phyloP scores from a whole-genome alignment of 2,113 vertebrate species.

The Piaya cayana region DNA sequence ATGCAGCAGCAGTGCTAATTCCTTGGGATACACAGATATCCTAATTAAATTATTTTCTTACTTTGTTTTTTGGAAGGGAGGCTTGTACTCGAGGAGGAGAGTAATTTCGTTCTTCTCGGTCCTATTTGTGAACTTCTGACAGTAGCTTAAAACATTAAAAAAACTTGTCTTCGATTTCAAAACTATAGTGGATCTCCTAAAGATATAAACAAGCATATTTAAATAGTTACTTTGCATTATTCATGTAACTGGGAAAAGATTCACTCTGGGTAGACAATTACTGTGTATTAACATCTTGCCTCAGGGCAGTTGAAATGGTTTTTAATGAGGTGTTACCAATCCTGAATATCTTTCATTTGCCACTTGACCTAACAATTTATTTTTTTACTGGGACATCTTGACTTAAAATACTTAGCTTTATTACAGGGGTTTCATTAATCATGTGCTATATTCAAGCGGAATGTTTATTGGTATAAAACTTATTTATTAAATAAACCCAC shows the following conservation, averaged over 20 bases:
- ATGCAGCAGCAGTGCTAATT: slow-evolving; percentile 17
- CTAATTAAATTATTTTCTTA: slow-evolving; percentile 14
- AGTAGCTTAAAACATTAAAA: not conserved
- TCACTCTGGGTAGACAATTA: slow-evolving; percentile 63
- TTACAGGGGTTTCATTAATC: slow-evolving; percentile 11
- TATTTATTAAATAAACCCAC: not conserved
- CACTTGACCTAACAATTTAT: slow-evolving; percentile 62
- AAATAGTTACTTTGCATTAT: slow-evolving; percentile 63
- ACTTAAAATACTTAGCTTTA: slow-evolving; percentile 22
- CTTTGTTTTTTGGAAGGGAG: not conserved
- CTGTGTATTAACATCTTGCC: slow-evolving; percentile 68
- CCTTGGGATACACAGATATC: not conserved
- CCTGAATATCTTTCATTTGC: slow-evolving; percentile 62
- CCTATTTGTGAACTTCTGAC: slow-evolving; percentile 9
- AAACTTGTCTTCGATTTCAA: slow-evolving; percentile 8
- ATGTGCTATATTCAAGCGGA: not conserved
- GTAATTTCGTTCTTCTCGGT: not conserved
- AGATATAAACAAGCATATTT: slow-evolving; percentile 54
- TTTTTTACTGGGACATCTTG: slow-evolving; percentile 41
- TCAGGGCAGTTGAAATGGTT: slow-evolving; percentile 62
- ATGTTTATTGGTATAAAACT: not conserved
- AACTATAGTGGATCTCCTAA: slow-evolving; percentile 37
- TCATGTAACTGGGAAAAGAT: slow-evolving; percentile 58
- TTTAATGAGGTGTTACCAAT: slow-evolving; percentile 71
- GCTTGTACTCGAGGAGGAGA: not conserved